Base-by-base conservation (phyloP, 2,888 invertebrate species). In the Candidula unifasciata region DNA sequence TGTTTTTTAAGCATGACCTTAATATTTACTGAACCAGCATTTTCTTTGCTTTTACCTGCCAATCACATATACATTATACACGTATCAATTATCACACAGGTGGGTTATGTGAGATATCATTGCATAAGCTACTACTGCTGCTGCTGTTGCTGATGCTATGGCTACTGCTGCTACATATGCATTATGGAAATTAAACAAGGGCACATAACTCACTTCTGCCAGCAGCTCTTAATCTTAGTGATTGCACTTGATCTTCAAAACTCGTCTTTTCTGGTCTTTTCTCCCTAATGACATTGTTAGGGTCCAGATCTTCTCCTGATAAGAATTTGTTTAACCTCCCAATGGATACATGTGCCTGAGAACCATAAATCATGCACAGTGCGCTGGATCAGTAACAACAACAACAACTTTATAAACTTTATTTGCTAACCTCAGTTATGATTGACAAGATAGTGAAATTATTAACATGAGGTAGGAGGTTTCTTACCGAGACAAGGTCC, bases 401-500 rank as follows among this genome's bases (percentile, higher is more conserved):
- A 18, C 57, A 54, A 54, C 57, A 16, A 44, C 44, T 44, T 6
- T 44, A 44, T 6, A 44, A 44, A 44, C 44, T 44, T 44, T 6
- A 44, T 44, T 44, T 44, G 44, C 44, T 44, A 44, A 44, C 44
- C 6, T 44, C 2, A 44, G 44, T 44, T 44, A 44, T 44, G 13
- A 6, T 10, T 44, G 6, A 10, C 44, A 44, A 10, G 44, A 44
- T 44, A 44, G 13, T 44, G 6, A 44, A 44, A 6, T 10, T 10
- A 44, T 44, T 13, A 44, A 44, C 21, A n/a, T 66, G 0, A 35
- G 69, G 16, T n/a, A n/a, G n/a, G n/a, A n/a, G n/a, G n/a, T n/a
- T 16, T 69, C 84, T 84, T 87, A 93, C 93, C 90, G 93, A 92
- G n/a, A 93, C 92, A 27, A 93, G 87, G 87, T 91, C 93, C 1